Evolutionary conservation across 1,140 invertebrate genomes (phyloP).

Genomic region (Macrocentrus cingulum): DNA sequence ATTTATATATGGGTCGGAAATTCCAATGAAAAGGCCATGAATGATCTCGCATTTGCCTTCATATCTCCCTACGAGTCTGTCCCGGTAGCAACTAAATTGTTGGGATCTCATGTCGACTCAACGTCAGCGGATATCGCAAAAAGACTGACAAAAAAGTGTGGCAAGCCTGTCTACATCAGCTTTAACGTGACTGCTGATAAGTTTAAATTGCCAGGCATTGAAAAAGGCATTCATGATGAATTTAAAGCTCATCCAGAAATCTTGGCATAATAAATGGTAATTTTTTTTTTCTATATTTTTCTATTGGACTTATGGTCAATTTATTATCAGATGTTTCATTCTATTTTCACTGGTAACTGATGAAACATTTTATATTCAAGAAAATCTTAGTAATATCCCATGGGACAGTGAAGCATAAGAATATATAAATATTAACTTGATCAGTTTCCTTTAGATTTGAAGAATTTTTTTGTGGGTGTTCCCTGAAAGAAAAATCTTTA

Average conservation of each 20-base stretch:
- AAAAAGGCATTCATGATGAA: constrained; percentile 49
- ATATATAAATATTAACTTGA: too few species aligned
- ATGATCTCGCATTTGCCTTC: constrained; percentile 49
- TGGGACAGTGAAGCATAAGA: too few species aligned
- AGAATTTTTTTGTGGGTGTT: too few species aligned
- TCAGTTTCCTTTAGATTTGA: too few species aligned
- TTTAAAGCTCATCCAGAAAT: constrained; percentile 38
- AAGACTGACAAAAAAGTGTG: constrained; percentile 47
- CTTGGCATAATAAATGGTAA: constrained; percentile 25
- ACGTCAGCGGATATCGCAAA: constrained; percentile 47
- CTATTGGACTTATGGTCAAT: too few species aligned
- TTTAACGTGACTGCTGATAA: constrained; percentile 48
- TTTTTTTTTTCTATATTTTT: too few species aligned
- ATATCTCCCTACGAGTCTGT: constrained; percentile 39
- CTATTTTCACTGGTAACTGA: too few species aligned
- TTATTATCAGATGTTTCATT: too few species aligned
- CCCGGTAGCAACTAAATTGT: constrained; percentile 50
- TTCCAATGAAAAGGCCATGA: constrained; percentile 38
- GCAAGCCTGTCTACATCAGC: constrained; percentile 53
- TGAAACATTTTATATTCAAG: too few species aligned
- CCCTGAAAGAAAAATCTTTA: too few species aligned
- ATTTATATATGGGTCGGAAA: constrained; percentile 52
- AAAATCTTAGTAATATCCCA: too few species aligned
- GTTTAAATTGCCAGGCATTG: constrained; percentile 39
- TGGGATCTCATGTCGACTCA: constrained; percentile 43